Base-by-base conservation (phyloP, 2,113 vertebrate genomes). In the Sula dactylatra region DNA sequence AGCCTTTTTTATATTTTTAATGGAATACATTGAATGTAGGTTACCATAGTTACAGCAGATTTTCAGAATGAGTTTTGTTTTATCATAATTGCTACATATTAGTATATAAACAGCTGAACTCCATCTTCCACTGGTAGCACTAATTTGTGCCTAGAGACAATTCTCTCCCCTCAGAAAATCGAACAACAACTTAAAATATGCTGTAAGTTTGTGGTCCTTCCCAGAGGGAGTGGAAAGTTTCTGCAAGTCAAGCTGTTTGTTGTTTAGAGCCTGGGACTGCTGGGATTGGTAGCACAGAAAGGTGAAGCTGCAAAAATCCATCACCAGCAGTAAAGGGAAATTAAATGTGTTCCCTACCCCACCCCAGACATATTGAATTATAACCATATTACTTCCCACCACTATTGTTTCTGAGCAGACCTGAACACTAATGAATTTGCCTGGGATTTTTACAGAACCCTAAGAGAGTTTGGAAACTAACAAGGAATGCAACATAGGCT, bases 51-150 rank as follows among this genome's bases (percentile, higher is more conserved):
- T 98, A 98, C 98, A 61, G 89, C 52, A 97, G 94, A 97, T 93
- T 98, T 98, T 97, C 82, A 91, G 93, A 98, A 98, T 97, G 71
- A 97, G 91, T 96, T 98, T 97, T 97, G 96, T 98, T 98, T 98
- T 98, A 98, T 98, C 96, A 97, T 98, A 98, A 98, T 98, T 98
- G 98, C 96, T 95, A 64, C 82, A 96, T 95, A 97, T 98, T 98
- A 98, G 96, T 98, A 96, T 92, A 97, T 97, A 98, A 98, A 98
- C 97, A 98, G 94, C 94, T 96, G 97, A 98, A 97, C 96, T 97
- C 82, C 81, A 79, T 96, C 95, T 98, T 98, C 96, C 88, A 96
- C 86, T 76, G 85, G 92, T 95, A 97, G 72, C 56, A 95, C 79
- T 98, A 97, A 98, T 97, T 98, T 98, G 94, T 96, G 94, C 97